Base-by-base conservation (phyloP, 2,888 invertebrate species). In the Branchipolynoe longqiensis region DNA sequence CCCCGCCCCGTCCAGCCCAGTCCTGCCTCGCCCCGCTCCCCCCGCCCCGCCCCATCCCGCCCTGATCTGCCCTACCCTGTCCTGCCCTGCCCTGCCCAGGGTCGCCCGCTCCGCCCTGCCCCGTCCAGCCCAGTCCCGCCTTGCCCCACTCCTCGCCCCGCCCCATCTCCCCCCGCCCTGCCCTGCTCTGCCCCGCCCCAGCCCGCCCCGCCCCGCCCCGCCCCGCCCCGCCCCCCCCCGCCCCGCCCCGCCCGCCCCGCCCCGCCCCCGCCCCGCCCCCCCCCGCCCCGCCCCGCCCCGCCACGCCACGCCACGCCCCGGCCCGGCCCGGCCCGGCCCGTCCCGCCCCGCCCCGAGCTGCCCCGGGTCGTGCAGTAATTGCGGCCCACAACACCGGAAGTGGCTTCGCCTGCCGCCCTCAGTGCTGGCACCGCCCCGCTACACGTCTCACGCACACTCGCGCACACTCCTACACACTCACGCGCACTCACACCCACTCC, bases 71-170 rank as follows among this genome's bases (percentile, higher is more conserved):
- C n/a, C n/a, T n/a, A n/a, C n/a, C n/a, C n/a, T n/a, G n/a, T n/a
- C n/a, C n/a, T n/a, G n/a, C n/a, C n/a, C n/a, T n/a, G n/a, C n/a
- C n/a, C n/a, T n/a, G n/a, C n/a, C n/a, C n/a, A n/a, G n/a, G n/a
- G n/a, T n/a, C 62, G 12, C 62, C n/a, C 62, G n/a, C 62, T n/a
- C n/a, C 62, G n/a, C n/a, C 28, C 62, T 28, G 28, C 62, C n/a
- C n/a, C 62, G 8, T 25, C 62, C 28, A n/a, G n/a, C 28, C n/a
- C 62, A 62, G 6, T 8, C 62, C n/a, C 12, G n/a, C 62, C 62
- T 25, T 62, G 25, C 62, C 62, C 18, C 48, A 48, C n/a, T 62
- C 28, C n/a, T 28, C 62, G n/a, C n/a, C n/a, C 62, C n/a, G 28
- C 62, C 62, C n/a, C 62, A 28, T 25, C 6, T 25, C 28, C 62